Conservation (phyloP, 2,113 vertebrate species). For the Apodemus speciosus region DNA sequence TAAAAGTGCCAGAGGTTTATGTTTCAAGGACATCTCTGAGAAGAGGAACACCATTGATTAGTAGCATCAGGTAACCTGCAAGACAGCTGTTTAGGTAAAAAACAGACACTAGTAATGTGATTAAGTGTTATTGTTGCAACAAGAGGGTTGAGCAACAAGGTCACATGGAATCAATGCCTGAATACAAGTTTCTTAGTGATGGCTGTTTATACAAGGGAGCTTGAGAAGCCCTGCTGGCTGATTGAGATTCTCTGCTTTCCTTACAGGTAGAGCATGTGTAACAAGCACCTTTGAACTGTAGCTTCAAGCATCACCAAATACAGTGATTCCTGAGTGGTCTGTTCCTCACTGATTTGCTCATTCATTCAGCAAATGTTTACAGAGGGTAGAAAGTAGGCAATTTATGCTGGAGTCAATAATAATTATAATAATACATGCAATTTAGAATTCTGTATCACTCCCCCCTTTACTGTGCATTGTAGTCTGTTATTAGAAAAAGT, state of each 20-base stretch:
- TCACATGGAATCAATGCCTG: constrained; percentile 50
- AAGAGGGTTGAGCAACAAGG: constrained; percentile 33
- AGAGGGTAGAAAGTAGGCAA: background rate
- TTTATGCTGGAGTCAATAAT: background rate
- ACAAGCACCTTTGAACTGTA: background rate
- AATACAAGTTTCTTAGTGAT: constrained; percentile 56
- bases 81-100: background rate
- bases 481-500: background rate
- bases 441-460: background rate
- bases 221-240: background rate
- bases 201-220: background rate
- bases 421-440: background rate
- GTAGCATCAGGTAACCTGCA: background rate
- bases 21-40: background rate
- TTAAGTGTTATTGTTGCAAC: background rate
- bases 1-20: background rate
- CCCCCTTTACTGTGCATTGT: background rate
- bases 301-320: background rate
- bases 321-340: background rate
- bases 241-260: background rate
- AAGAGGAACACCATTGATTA: background rate
- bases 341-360: background rate
- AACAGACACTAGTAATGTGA: background rate
- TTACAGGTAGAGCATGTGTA: background rate
- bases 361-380: background rate